phyloP scores from a whole-genome alignment of 1,140 invertebrate species.

The Nephila pilipes region DNA sequence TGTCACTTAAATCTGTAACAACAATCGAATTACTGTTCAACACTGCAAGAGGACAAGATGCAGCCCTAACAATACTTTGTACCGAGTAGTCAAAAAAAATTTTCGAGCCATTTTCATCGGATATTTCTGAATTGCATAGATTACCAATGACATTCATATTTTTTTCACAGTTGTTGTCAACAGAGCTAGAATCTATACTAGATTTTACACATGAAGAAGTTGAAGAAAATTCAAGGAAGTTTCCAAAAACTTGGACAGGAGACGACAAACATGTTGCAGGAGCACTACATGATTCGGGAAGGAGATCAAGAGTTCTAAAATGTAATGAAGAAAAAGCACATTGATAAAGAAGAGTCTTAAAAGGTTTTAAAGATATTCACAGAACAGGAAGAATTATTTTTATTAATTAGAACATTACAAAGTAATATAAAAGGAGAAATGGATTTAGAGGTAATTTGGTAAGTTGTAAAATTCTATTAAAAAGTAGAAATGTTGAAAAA shows the following conservation, averaged over 20 bases:
- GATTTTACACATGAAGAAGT: neutral
- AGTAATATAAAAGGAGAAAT: no score
- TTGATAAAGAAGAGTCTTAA: no score
- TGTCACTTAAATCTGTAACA: slow-evolving; percentile 28
- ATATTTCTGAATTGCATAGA: neutral
- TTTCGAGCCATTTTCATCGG: slow-evolving; percentile 3
- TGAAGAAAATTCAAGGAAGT: slow-evolving; percentile 58
- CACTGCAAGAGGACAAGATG: slow-evolving; percentile 50
- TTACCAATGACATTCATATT: neutral
- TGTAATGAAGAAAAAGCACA: neutral
- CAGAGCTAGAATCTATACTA: slow-evolving; percentile 1
- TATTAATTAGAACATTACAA: no score
- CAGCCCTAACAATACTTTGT: slow-evolving; percentile 42
- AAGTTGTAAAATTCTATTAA: no score
- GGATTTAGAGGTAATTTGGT: no score
- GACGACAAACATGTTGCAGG: slow-evolving; percentile 86
- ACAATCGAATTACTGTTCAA: neutral
- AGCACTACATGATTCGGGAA: slow-evolving; percentile 81
- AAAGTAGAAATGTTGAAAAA: no score
- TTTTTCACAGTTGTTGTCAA: neutral
- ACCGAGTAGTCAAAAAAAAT: slow-evolving; percentile 29
- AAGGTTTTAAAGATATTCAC: no score
- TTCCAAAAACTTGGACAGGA: slow-evolving; percentile 79
- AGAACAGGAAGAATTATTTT: no score
- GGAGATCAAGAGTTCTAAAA: slow-evolving; percentile 62